Evolutionary conservation across 2,888 invertebrate species (phyloP), one percentile per base, ranked within the genome.

Genomic region (Suillia variegata): DNA sequence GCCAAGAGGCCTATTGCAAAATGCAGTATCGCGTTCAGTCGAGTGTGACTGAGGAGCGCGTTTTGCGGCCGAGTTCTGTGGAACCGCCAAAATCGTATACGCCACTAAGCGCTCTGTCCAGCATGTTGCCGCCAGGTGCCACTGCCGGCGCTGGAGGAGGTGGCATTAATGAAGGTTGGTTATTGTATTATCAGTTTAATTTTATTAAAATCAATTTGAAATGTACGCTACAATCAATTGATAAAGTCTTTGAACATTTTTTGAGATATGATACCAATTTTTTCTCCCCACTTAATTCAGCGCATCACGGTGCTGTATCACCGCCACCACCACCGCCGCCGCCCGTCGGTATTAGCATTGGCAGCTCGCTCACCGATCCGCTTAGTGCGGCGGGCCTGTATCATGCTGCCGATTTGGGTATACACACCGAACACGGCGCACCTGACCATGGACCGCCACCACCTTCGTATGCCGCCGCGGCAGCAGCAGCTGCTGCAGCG

Each of bases 11-110:
- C 26, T 93, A 89, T 77, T 93, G 93, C 80, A 93, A 92, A 68
- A 93, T 93, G 91, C 92, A 93, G 83, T 93, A 94, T 80, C 87
- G 93, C 66, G 93, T 93, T 69, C 92, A 92, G 67, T 92, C 93
- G 52, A 93, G 93, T 54, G 93, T 93, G 77, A 93, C 93, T 12
- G 93, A 93, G 68, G 91, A 93, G 54, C 91, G 93, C 52, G 89
- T 93, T 22, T 89, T 93, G 85, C 88, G 79, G 2, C 80, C 82
- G 1, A 79, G 71, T 47, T 81, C 80, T 1, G 77, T 78, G 17
- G 80, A 80, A 64, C 67, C 84, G 76, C 67, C 84, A 72, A 88
- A 89, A 76, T 88, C 92, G 15, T 94, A 94, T 81, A 92, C 93
- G 48, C 93, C 93, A 4, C 84, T 94, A 65, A 88, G 91, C 58